phyloP scores from a whole-genome alignment of 2,888 invertebrate species.

The Dasypolia templi region DNA sequence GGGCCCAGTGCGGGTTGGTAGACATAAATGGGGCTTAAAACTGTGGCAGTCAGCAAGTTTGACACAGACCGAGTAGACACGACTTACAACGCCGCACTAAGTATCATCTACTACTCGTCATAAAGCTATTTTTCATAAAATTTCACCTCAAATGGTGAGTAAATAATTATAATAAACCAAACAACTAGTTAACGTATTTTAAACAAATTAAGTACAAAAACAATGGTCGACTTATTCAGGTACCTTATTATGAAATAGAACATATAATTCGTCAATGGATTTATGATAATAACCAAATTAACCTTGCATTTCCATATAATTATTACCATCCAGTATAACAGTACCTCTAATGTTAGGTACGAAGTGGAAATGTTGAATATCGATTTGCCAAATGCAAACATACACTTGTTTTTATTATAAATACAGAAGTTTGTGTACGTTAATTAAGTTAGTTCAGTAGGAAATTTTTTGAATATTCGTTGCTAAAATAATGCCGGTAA shows the following conservation, averaged over 20 bases:
- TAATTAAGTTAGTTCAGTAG: neutral
- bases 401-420: constrained; percentile 21
- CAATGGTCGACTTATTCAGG: neutral
- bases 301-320: constrained; percentile 45
- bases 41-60: no score
- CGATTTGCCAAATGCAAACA: constrained; percentile 49
- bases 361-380: constrained; percentile 29
- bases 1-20: no score
- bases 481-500: neutral
- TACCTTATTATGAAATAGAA: constrained; percentile 8
- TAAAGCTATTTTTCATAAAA: neutral
- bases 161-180: neutral
- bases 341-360: constrained; percentile 28
- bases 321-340: constrained; percentile 40
- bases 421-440: neutral
- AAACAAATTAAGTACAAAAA: neutral
- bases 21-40: no score
- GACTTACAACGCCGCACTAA: no score
- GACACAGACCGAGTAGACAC: no score
- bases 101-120: no score
- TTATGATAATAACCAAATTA: constrained; percentile 54
- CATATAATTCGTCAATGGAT: constrained; percentile 36
- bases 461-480: neutral
- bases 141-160: neutral
- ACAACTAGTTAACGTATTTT: neutral